Evolutionary conservation across 2,888 invertebrate species (phyloP).

Genomic region (Polyommatus iphigenia): DNA sequence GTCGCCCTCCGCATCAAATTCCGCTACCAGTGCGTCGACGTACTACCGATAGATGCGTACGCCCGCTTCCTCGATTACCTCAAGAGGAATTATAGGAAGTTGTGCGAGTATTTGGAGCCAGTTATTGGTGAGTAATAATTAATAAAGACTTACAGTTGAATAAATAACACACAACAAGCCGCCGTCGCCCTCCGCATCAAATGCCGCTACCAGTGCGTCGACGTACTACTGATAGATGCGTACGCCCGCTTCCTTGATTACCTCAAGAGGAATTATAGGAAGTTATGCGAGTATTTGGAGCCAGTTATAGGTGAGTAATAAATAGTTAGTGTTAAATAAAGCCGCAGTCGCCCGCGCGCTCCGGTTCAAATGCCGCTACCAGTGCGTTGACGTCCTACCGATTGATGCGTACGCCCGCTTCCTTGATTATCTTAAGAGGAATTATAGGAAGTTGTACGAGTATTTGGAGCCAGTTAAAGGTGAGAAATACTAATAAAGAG

Average conservation of each 20-base stretch:
- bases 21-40: constrained; percentile 94
- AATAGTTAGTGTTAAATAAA: no score
- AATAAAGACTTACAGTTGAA: no score
- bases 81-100: constrained; percentile 85
- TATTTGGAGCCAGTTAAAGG: no score
- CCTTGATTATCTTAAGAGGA: constrained; percentile 85
- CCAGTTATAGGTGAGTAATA: no score
- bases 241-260: constrained; percentile 90
- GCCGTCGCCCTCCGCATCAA: constrained; percentile 85
- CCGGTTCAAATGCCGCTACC: constrained; percentile 93
- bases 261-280: constrained; percentile 86
- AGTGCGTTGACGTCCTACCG: constrained; percentile 94
- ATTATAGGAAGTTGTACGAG: constrained; percentile 90
- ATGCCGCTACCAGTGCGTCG: constrained; percentile 94
- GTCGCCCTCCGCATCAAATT: constrained; percentile 88
- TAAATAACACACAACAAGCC: no score
- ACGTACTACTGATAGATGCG: constrained; percentile 91
- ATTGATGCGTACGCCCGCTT: constrained; percentile 91
- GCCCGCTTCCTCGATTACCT: constrained; percentile 88
- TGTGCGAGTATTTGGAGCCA: constrained; percentile 95
- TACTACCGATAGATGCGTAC: constrained; percentile 92
- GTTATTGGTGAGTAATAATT: no score
- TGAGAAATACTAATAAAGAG: no score
- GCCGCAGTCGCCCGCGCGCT: constrained; percentile 77
- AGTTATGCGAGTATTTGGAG: constrained; percentile 92